Base-by-base conservation (phyloP, 2,113 vertebrate species). In the Myotis yumanensis region DNA sequence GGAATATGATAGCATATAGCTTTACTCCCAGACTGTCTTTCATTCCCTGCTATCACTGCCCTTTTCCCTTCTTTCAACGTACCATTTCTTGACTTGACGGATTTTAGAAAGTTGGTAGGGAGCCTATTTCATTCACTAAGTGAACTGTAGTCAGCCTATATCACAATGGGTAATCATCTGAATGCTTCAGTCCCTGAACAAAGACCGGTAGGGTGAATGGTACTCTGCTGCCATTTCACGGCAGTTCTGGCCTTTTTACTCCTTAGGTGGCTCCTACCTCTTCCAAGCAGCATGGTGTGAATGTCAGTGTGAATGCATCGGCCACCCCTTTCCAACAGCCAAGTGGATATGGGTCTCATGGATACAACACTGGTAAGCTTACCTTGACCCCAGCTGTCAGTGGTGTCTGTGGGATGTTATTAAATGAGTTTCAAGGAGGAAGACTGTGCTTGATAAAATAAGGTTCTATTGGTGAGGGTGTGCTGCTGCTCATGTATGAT, bases 281-380 rank as follows among this genome's bases (percentile, higher is more conserved):
- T 98, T 99, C 99, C 94, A 99, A 99, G 98, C 99, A 99, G 98
- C 99, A 99, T 32, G 99, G 99, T 96, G 99, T 99, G 98, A 99
- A 99, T 98, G 99, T 99, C 80, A 99, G 99, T n/a, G 99, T 99
- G 97, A 99, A 99, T 17, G 99, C 99, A 64, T 99, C 99, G 16
- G 99, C 99, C 81, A 98, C 99, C 43, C 98, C 99, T 77, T 99
- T 99, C 96, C 99, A 99, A 95, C 99, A 99, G 98, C 99, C 99
- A 82, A 99, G 99, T 30, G 99, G 99, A 96, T 99, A 99, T 14
- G 99, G 99, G 97, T 99, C 99, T 96, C 99, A 99, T 20, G 99
- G 99, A 97, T 99, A 99, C 98, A 99, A 98, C 98, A 99, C 99
- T 96, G 99, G 99, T 99, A 97, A 98, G 98, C 97, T 97, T 37